Evolutionary conservation across 2,888 invertebrate species (phyloP).

Genomic region (Prostheceraeus crozeri): DNA sequence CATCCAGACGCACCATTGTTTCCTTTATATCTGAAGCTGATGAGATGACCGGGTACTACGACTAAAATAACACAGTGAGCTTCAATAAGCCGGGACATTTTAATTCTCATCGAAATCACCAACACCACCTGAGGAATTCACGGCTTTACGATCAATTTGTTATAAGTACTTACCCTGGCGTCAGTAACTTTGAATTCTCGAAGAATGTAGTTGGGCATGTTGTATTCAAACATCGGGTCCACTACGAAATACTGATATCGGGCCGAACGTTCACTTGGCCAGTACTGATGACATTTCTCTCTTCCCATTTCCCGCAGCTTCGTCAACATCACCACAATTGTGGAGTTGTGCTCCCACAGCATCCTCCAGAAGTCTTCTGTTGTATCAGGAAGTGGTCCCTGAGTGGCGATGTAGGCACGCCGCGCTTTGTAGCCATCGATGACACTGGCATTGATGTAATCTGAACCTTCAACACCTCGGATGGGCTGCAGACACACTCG

Average conservation of each 20-base stretch:
- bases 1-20: no score
- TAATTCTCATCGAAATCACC: no score
- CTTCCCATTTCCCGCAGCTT: conserved; percentile 63
- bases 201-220: conserved; percentile 97
- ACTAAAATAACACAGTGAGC: no score
- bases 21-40: no score
- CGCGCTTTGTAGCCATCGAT: conserved; percentile 71
- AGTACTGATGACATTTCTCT: conserved; percentile 97
- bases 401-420: conserved; percentile 91
- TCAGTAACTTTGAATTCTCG: conserved; percentile 97
- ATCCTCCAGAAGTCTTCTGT: conserved; percentile 98
- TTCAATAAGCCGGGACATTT: no score
- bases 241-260: conserved; percentile 96
- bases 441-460: conserved; percentile 96
- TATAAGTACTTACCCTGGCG: no score
- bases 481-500: conserved; percentile 85
- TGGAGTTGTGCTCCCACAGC: conserved; percentile 99
- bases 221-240: conserved; percentile 97
- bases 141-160: no score
- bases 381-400: conserved; percentile 91
- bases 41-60: no score
- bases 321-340: conserved; percentile 96
- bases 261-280: conserved; percentile 94
- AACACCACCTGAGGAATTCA: no score
- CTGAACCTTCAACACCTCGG: conserved; percentile 77